Base-by-base conservation (phyloP, 1,140 invertebrate species). In the Drosophila parabipectinata region DNA sequence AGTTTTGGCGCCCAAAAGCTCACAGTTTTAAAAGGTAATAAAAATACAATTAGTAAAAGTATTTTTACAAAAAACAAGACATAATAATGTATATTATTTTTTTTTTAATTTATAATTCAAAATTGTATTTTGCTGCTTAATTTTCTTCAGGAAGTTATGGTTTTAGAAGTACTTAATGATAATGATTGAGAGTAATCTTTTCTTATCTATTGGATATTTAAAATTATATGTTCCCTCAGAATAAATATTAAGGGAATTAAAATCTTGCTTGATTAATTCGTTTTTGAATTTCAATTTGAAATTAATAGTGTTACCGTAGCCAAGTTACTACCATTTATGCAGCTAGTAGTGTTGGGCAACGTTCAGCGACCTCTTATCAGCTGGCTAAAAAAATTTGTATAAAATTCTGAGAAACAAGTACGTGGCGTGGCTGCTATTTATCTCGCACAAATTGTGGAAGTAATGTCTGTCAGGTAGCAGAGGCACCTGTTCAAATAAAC, bases 401-500 rank as follows among this genome's bases (percentile, higher is more conserved):
- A 55, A 76, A 79, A 67, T 75, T 78, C 53, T 54, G 26, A 53
- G 58, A 50, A 64, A 21, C 37, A 14, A 74, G 64, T 82, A 87
- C 82, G 82, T 87, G 77, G 75, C 77, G 69, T 47, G 55, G 37
- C 41, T 59, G 18, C n/a, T 28, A 26, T 55, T 48, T 57, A 72
- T 52, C 60, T 79, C 50, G 64, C 62, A 71, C 61, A 67, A 81
- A 75, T 53, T 69, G 26, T 48, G 61, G 50, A 72, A 66, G 83
- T 82, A 26, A 88, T 87, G 85, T 61, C 45, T 41, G 47, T 6
- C 18, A 90, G 77, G 39, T 87, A 84, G 74, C 60, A 41, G 47
- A 18, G 3, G 34, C 45, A 67, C 34, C 60, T 57, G 37, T 37
- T 56, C 6, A 28, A 41, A 53, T 39, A 53, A 59, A n/a, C 30